Base-by-base conservation (phyloP, 2,797 vertebrate species). In the Pteropus rufus region DNA sequence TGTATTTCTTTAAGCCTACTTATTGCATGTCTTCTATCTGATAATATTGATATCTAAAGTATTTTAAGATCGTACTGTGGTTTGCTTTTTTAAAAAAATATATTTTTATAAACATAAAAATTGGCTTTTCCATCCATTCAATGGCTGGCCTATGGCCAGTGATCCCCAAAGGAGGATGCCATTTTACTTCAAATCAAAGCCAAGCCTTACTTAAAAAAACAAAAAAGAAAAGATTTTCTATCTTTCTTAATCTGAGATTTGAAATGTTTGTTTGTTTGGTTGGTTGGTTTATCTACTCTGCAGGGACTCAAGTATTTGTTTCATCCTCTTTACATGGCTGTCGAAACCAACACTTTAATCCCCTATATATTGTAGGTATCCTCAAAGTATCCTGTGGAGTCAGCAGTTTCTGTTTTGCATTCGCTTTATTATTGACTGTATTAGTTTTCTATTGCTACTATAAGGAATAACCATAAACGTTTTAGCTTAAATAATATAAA, bases 141-240 rank as follows among this genome's bases (percentile, higher is more conserved):
- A 5, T 24, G 24, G 5, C 19, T 54, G 15, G 3, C 16, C 14
- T 14, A 31, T 69, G 72, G 8, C 11, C 3, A 21, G 26, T 76
- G 26, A n/a, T 7, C 1, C 12, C 26, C 1, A 15, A 16, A 56
- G 10, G 24, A 91, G 24, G 10, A 49, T 29, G 24, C 7, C 5
- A 87, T 82, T 95, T 67, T 81, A 76, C 54, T 90, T 95, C 10
- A 90, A 73, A 46, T 79, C 9, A 75, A 54, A 89, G 24, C n/a
- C 16, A 58, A 60, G 15, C 7, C 15, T 88, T 88, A 75, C 23
- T 15, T 58, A 62, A 73, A 49, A 46, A 9, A 29, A 70, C 29
- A 44, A 70, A n/a, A 75, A 73, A 41, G 16, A 6, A 49, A 49
- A 75, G 72, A 11, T 52, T 75, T 75, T n/a, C 29, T 73, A n/a